Evolutionary conservation across 1,140 invertebrate genomes (phyloP), one percentile per base, ranked within the genome.

Genomic region (Pogonognathellus flavescens): DNA sequence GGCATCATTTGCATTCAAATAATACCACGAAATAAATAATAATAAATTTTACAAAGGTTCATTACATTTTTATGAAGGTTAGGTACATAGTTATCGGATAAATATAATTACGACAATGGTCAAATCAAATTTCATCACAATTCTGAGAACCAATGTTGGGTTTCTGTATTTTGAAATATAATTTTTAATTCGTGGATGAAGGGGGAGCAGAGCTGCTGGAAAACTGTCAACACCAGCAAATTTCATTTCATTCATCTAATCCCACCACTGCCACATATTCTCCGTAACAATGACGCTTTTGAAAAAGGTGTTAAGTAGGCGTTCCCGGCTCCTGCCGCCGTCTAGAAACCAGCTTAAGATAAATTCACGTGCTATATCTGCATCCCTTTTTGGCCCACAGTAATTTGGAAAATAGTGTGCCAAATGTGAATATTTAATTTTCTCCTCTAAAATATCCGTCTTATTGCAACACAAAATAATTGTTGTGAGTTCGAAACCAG

Each of bases 241-340:
- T n/a, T n/a, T n/a, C n/a, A n/a, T n/a, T n/a, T n/a, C n/a, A n/a
- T 99, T 99, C 86, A 99, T 98, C 88, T 98, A 97, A 90, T 97
- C 97, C 93, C 99, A 99, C 90, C 99, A 98, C 92, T 99, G 99
- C 92, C 97, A 94, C 91, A 99, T 99, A 92, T 99, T 99, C 92
- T 99, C 98, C 90, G 98, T 99, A 94, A 99, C 97, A 99, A 98
- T 99, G 92, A 98, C 99, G 95, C 98, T 99, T 90, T 99, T 99
- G 93, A 99, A 99, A 94, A 99, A 99, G 91, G 98, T 99, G 94
- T 99, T 99, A 92, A 99, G 99, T 90, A 99, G 99, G 94, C 99
- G 99, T 93, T 99, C 98, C 90, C 95, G 97, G 93, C 99, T 98
- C 88, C 99, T 98, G 93, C 99, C 99, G 91, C 99, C 94, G 92